Evolutionary conservation across 2,797 vertebrate species (phyloP), one percentile per base, ranked within the genome.

Genomic region (Somateria mollissima): DNA sequence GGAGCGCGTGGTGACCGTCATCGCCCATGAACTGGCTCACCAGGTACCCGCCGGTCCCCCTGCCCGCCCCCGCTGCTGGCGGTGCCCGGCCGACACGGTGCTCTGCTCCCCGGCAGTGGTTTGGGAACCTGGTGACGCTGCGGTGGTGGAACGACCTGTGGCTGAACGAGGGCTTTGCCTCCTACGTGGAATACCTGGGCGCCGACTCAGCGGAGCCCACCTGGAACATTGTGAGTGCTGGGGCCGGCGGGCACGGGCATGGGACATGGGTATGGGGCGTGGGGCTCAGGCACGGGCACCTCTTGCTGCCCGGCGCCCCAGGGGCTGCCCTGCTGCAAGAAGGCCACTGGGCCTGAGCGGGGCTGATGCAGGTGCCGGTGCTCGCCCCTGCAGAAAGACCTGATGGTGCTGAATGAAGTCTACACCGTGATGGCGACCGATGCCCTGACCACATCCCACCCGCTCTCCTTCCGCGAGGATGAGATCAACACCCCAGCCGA

Each of bases 111-210:
- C 13, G 1, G 9, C 94, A 99, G 99, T 99, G 99, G 99, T 99
- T 99, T 34, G 99, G 99, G 41, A 99, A 99, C 97, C 97, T 99
- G 95, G 99, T 99, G 95, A 99, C 99, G 0, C 81, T 99, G 95
- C 96, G 43, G 6, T 99, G 99, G 99, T 99, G 99, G 99, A 99
- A 99, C 0, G 99, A 99, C 95, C 94, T 99, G 84, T 99, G 99
- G 99, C 95, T 99, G 84, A 99, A 99, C 0, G 99, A 99, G 91
- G 99, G 99, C 66, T 99, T 99, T 9, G 99, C 99, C 8, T 98
- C 98, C 4, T 99, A 99, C 0, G 98, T 99, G 67, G 98, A 99
- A 87, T 99, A 99, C 90, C 98, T 99, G 24, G 99, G 99, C 0
- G 98, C 98, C 0, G 28, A 99, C 93, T 14, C 70, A 0, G 99